phyloP scores from a whole-genome alignment of 2,888 invertebrate species.

The Ochropleura leucogaster region DNA sequence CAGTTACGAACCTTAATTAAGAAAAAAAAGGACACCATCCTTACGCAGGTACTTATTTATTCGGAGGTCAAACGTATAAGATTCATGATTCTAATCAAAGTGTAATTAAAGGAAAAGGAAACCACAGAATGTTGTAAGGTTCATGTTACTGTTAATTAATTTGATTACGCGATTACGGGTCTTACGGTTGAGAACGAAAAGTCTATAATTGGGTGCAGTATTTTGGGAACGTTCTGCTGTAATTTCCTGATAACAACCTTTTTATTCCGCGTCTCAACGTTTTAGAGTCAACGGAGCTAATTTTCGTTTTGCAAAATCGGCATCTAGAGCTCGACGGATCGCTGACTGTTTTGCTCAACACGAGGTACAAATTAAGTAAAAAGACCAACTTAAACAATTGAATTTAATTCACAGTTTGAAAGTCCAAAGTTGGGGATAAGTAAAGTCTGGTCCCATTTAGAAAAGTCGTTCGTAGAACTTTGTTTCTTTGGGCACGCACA shows the following conservation, averaged over 20 bases:
- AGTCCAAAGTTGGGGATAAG: slow-evolving; percentile 47
- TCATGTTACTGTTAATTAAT: slow-evolving; percentile 60
- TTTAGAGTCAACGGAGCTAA: slow-evolving; percentile 34
- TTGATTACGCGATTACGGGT: slow-evolving; percentile 43
- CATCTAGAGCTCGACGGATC: slow-evolving; percentile 10
- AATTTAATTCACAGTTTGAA: slow-evolving; percentile 57
- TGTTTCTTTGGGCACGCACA: slow-evolving; percentile 46
- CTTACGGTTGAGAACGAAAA: slow-evolving; percentile 26
- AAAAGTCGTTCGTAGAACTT: slow-evolving; percentile 53
- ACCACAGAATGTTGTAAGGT: slow-evolving; percentile 58
- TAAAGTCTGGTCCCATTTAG: slow-evolving; percentile 54
- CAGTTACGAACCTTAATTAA: slow-evolving; percentile 70
- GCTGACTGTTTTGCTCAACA: slow-evolving; percentile 14
- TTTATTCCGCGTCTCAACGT: slow-evolving; percentile 46
- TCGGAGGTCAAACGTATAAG: slow-evolving; percentile 66
- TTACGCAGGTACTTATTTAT: slow-evolving; percentile 66
- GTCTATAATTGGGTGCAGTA: slow-evolving; percentile 43
- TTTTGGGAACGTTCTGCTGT: slow-evolving; percentile 23
- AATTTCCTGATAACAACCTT: slow-evolving; percentile 60
- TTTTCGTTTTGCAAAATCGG: slow-evolving; percentile 37
- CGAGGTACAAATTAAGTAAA: slow-evolving; percentile 46
- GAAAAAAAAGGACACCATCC: slow-evolving; percentile 66
- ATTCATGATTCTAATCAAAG: slow-evolving; percentile 67
- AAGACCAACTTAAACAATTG: slow-evolving; percentile 51
- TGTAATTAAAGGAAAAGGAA: slow-evolving; percentile 67